Evolutionary conservation across 2,797 vertebrate genomes (phyloP).

Genomic region (Poecilia velifera): DNA sequence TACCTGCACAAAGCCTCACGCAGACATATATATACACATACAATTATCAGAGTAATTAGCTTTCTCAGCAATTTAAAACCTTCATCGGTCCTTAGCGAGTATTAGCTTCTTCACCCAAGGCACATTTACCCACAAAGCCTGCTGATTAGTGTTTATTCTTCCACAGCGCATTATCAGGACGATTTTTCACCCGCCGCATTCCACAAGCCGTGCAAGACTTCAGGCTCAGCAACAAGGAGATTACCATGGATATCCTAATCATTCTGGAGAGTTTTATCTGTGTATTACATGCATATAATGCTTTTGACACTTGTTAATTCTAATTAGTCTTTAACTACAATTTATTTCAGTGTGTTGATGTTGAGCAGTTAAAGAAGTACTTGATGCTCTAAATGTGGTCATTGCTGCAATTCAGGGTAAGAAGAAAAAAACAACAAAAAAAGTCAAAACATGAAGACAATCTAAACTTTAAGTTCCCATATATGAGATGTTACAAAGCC

Average conservation of each 20-base stretch:
- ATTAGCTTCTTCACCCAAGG: conserved; percentile 65
- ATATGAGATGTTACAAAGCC: not conserved
- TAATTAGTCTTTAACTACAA: conserved; percentile 30
- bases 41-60: conserved; percentile 75
- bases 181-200: conserved; percentile 22
- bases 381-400: conserved; percentile 6
- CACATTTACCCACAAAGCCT: conserved; percentile 62
- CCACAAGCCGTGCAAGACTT: conserved; percentile 12
- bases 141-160: conserved; percentile 67
- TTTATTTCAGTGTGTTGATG: conserved; percentile 1
- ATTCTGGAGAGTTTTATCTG: conserved; percentile 27
- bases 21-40: conserved; percentile 21
- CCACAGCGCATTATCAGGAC: conserved; percentile 31
- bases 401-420: not conserved
- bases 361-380: not conserved
- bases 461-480: not conserved
- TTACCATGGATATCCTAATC: conserved; percentile 30
- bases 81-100: conserved; percentile 68
- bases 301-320: not conserved
- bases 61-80: conserved; percentile 73
- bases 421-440: not conserved
- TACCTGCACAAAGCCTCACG: conserved; percentile 14
- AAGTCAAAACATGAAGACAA: not conserved
- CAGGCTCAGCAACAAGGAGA: conserved; percentile 19
- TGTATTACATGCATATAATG: conserved; percentile 27